Base-by-base conservation (phyloP, 2,797 vertebrate genomes). In the Calcarius lapponicus region DNA sequence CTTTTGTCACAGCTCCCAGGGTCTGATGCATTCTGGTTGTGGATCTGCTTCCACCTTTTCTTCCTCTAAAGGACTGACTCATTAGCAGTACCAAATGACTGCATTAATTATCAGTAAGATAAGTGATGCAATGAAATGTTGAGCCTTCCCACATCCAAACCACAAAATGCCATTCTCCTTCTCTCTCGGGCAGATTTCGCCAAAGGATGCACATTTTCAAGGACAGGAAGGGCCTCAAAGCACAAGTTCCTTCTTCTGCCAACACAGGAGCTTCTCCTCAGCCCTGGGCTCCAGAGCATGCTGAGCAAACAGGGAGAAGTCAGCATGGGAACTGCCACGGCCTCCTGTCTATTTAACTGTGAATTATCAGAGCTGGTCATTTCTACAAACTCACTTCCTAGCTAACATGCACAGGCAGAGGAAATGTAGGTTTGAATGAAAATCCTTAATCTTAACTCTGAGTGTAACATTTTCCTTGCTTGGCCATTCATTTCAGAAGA, bases 261-360 rank as follows among this genome's bases (percentile, higher is more conserved):
- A 38, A 1, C 1, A 5, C 56, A 53, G 43, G 42, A 95, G 32
- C 66, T 74, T 58, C 57, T 73, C 0, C 0, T 29, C 1, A 2
- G 31, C 29, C 43, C 74, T 86, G 31, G 16, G 43, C 76, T 57
- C 12, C 5, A 2, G 32, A 34, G 26, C 15, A 6, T 7, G 13
- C 53, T 22, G 26, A 79, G 84, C 50, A 32, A 80, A 36, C n/a
- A 0, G 0, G 38, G 67, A 73, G 51, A 80, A 65, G 10, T 60
- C 45, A 10, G 43, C 5, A 11, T 11, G 1, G 0, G 12, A 54
- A 54, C 42, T 42, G 66, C 66, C 38, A 21, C 0, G 0, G 56
- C 28, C 57, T 70, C 42, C 48, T 40, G 20, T n/a, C 75, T 83
- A 5, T 40, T 62, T 16, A 56, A 40, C 32, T 47, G 15, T n/a